A percentile compares a stretch with the other conserved stretches of the same genome.
Evolutionary conservation across 2,797 vertebrate genomes (phyloP).

Genomic region (Momotus momota): DNA sequence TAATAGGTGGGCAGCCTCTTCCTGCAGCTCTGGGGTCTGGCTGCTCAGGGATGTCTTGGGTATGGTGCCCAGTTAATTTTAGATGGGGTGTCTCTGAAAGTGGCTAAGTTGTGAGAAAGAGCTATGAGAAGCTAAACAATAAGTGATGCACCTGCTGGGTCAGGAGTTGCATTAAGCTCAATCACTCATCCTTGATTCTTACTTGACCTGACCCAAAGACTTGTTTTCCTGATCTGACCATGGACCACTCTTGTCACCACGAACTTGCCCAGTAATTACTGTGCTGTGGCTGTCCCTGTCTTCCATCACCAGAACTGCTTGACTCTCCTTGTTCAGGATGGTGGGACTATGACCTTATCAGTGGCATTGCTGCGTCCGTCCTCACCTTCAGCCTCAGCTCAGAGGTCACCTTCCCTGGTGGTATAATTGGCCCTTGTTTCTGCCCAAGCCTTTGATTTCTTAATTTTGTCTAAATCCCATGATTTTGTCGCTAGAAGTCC

Average conservation of each 20-base stretch:
- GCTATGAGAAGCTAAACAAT: background rate
- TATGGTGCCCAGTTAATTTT: background rate
- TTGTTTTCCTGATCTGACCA: background rate
- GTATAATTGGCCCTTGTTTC: background rate
- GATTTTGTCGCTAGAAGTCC: background rate
- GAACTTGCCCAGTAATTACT: background rate
- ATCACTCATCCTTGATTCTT: background rate
- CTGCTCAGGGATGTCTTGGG: background rate
- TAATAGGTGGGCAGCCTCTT: background rate
- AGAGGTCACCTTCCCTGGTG: background rate
- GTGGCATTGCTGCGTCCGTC: background rate
- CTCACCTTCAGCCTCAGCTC: background rate
- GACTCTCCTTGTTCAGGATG: background rate
- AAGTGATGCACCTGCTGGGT: rapidly evolving
- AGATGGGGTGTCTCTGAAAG: background rate
- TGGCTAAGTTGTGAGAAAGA: background rate
- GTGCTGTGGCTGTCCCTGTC: background rate
- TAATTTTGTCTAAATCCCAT: background rate
- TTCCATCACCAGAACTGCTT: background rate
- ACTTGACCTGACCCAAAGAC: background rate
- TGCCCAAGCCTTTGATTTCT: background rate
- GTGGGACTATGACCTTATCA: too few species aligned
- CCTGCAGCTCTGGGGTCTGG: background rate
- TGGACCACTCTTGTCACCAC: rapidly evolving
- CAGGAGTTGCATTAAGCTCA: background rate